These are phyloP conservation scores for Limanda limanda DNA, from an alignment of 2,113 vertebrate species.

Conservation along the genomic window DNA sequence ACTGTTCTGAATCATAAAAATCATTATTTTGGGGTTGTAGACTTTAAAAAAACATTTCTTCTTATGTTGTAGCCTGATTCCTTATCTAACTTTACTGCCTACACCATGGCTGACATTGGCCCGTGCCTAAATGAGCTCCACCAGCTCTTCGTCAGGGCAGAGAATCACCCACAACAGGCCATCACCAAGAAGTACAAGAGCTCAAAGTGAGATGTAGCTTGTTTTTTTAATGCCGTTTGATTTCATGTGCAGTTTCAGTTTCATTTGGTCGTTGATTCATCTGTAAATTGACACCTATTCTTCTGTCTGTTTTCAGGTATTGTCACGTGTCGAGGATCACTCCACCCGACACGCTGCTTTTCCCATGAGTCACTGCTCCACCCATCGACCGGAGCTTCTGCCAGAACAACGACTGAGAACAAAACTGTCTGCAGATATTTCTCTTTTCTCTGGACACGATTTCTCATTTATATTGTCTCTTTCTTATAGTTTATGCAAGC, in stretches of 20 bases:
- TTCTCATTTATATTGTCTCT: too few relatives aligned
- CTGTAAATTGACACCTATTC: background rate
- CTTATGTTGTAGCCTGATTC: slow-evolving; percentile 84
- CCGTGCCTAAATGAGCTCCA: slow-evolving; percentile 90
- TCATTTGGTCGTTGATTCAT: background rate
- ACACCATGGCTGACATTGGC: slow-evolving; percentile 85
- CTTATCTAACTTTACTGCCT: slow-evolving; percentile 88
- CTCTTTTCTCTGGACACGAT: background rate
- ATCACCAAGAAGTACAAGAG: slow-evolving; percentile 89
- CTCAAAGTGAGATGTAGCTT: slow-evolving; percentile 81
- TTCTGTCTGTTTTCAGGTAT: slow-evolving; percentile 63
- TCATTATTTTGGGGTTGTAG: background rate
- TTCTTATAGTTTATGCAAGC: too few relatives aligned
- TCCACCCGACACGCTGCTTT: slow-evolving; percentile 64
- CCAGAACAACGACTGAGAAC: background rate
- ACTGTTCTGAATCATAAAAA: background rate
- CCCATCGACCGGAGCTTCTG: slow-evolving; percentile 24
- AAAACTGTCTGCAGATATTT: slow-evolving; percentile 15
- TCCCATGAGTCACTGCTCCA: slow-evolving; percentile 30
- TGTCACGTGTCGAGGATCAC: slow-evolving; percentile 65
- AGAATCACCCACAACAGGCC: slow-evolving; percentile 84
- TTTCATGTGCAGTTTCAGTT: background rate
- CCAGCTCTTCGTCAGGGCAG: slow-evolving; percentile 80
- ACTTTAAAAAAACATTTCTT: background rate
- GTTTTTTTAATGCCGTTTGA: background rate